Base-by-base conservation (phyloP, 2,797 vertebrate genomes). In the Cynodonichthys magdalenae region DNA sequence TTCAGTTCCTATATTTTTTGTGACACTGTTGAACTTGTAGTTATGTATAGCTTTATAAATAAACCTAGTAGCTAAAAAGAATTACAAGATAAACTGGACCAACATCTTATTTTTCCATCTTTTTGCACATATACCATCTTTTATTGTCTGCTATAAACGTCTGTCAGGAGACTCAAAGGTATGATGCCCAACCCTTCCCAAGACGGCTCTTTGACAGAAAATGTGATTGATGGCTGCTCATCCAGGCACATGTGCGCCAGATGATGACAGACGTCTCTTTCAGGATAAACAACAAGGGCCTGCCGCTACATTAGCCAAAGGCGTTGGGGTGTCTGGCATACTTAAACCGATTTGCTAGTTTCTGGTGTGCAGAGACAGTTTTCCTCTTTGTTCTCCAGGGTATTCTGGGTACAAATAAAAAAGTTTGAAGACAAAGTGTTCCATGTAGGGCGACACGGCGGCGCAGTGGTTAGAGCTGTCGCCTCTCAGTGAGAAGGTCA, bases 191-290 rank as follows among this genome's bases (percentile, higher is more conserved):
- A 34, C n/a, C 19, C 15, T 20, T 53, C 27, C 29, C 59, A 78
- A 41, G 70, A 59, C 60, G 75, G 55, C 65, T 56, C 49, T 63
- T 66, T 71, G 62, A 74, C 60, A 34, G 28, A 50, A 24, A 66
- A 79, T 59, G 60, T 71, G 70, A 81, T 79, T 64, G 66, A 66
- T 81, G 39, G 63, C 56, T 59, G 63, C 63, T 78, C 72, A 68
- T 66, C 62, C 77, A 71, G 80, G 86, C 87, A 86, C 80, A 82
- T 83, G 84, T 62, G 70, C 72, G 60, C 68, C 82, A 71, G 80
- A 47, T 20, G 68, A 69, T 79, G 83, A 79, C 70, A 50, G 74
- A 83, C 65, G 71, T 66, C 69, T 82, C 76, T 68, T 65, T 65
- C 53, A 56, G 71, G 78, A 59, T 27, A 77, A 84, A 80, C 69